These are phyloP conservation scores for Nephrotoma guestfalica DNA, from an alignment of 2,888 invertebrate genomes.

Conservation along the genomic window DNA sequence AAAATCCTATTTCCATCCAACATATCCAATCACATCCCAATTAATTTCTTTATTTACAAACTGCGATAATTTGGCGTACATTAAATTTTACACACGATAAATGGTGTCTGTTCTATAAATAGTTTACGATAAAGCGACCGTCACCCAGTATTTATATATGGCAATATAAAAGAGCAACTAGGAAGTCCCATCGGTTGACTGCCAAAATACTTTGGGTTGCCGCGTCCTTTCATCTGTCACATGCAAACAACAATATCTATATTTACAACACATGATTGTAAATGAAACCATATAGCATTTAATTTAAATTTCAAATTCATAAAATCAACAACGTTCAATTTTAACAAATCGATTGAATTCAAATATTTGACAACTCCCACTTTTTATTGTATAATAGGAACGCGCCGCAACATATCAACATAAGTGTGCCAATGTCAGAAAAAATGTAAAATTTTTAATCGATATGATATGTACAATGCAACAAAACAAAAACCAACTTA, in stretches of 20 bases:
- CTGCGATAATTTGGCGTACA: no score
- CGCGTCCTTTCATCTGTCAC: not conserved
- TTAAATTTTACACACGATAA: no score
- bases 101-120: no score
- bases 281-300: not conserved
- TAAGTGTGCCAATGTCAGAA: not conserved
- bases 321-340: not conserved
- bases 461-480: not conserved
- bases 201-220: no score
- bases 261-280: not conserved
- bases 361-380: not conserved
- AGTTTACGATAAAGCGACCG: no score
- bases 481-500: not conserved
- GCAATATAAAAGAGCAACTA: no score
- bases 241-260: not conserved
- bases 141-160: no score
- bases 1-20: no score
- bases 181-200: no score
- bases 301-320: not conserved
- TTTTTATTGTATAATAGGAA: not conserved
- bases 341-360: not conserved
- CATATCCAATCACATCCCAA: no score
- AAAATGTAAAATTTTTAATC: not conserved
- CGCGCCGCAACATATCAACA: not conserved
- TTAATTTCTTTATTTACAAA: no score